Base-by-base conservation (phyloP, 2,888 invertebrate species). In the Dromius quadrimaculatus region DNA sequence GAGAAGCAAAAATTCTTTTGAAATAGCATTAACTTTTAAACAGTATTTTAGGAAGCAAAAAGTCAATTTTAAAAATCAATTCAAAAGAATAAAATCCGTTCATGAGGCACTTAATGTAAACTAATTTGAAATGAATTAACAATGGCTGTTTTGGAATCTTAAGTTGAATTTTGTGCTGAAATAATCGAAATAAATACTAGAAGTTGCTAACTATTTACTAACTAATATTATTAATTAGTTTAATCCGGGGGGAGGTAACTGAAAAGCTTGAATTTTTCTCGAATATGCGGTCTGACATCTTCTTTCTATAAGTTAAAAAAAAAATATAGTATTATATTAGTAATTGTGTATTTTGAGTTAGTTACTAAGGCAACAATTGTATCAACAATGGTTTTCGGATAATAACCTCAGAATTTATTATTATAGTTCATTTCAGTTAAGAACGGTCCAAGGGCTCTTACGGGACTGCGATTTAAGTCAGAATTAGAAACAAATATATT, bases 211-310 rank as follows among this genome's bases (percentile, higher is more conserved):
- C 47, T 64, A 47, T 19, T 22, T 59, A 57, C 43, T 43, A 15
- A 57, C 68, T 38, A 59, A 59, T 59, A 68, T 20, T 59, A 17
- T 5, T 19, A 43, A 36, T 73, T 63, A 22, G 11, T 72, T 87
- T 91, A 93, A 82, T 93, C 93, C 1, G 94, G 93, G 43, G 95
- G 94, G 76, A 96, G 84, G 80, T 94, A 92, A 79, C 93, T 94
- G 84, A 94, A 94, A 5, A 97, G 87, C 79, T 94, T 91, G 85
- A 92, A 97, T 79, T 93, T 92, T 77, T 95, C 93, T 71, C 95
- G 87, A 76, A 97, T 95, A 82, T 92, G 92, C 1, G 96, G 96
- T 73, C 97, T 87, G 0, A 97, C 97, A 82, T 97, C 97, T 81
- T 93, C 93, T 80, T 92, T 92, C 93, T 94, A 86, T 62, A 86